Base-by-base conservation (phyloP, 2,797 vertebrate genomes). In the Dipus sagitta region DNA sequence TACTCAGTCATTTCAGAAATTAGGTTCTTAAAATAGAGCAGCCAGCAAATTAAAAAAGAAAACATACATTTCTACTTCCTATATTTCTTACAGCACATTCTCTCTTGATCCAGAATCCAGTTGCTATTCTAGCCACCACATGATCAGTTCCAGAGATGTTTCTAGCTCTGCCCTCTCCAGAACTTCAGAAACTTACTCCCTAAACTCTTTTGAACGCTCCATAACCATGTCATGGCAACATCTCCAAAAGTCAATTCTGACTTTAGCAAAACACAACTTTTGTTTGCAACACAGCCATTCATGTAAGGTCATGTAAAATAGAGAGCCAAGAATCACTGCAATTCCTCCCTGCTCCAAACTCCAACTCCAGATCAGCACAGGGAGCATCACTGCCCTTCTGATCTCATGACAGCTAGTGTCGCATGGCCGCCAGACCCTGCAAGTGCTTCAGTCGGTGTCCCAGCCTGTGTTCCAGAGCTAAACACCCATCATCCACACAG, bases 1-100 rank as follows among this genome's bases (percentile, higher is more conserved):
- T 12, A 94, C 13, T 24, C 24, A 47, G 2, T 23, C 24, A 34
- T 62, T 88, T 77, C 18, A 88, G 28, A 86, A 83, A 86, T 34
- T 67, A 82, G 52, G 60, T 58, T 70, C 42, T 91, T 84, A 64
- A 81, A 68, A 52, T 32, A 67, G 60, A 70, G 28, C 89, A 80
- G 34, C 28, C 91, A 86, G 64, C 47, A 28, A 76, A 92, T 84
- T 4, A 67, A 10, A 77, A 92, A 92, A 80, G 30, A 6, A 90
- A 68, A 92, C 76, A 52, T 72, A 23, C 23, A 72, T 64, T 74
- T 77, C 64, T 91, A 64, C 34, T 14, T 58, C 17, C 20, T 3
- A 0, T 14, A 23, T 15, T 75, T 82, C 72, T 58, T 0, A 65
- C 12, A 47, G 26, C 21, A 4, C 3, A 32, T 58, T 78, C 38